Evolutionary conservation across 2,797 vertebrate genomes (phyloP), one percentile per base, ranked within the genome.

Genomic region (Anas flavirostris): DNA sequence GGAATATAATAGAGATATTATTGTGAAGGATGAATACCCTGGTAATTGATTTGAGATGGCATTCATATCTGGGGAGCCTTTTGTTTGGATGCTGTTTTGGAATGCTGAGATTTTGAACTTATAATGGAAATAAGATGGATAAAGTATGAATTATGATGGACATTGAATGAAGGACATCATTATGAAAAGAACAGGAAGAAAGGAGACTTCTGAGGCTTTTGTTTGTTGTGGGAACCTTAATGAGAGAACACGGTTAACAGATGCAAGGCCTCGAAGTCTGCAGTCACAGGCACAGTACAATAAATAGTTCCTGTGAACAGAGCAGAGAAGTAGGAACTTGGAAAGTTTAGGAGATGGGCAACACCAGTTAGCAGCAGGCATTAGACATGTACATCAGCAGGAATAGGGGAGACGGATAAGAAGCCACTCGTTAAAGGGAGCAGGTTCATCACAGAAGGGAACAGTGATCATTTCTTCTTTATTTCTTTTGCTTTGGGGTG

Each of bases 141-240:
- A 77, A 88, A 93, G 60, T 79, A 77, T 62, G 77, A 93, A 63
- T 81, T 88, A 33, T 79, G 85, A 95, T 82, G 87, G 82, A 84
- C 66, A 67, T 83, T 83, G 87, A 95, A 94, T 81, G 82, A 86
- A 95, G 74, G 41, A 33, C 77, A 88, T 91, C 56, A 26, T 93
- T 92, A 91, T 90, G 90, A 91, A 92, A 86, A 88, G 87, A 86
- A 48, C 70, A 84, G 82, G 80, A 94, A 94, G 82, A 95, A 95
- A 90, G 84, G 77, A 92, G 67, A 91, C 60, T 86, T 92, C 39
- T 68, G 82, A 84, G 85, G 85, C 87, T 86, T 95, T 93, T 94
- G 82, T 95, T 95, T 92, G 43, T 86, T 88, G 79, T 86, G 87
- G 77, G 88, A 93, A 86, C 88, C 67, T 95, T 96, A 93, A 91